Conservation (phyloP, 37 sponge, comb jelly and placozoan species). For the Spongilla lacustris region DNA sequence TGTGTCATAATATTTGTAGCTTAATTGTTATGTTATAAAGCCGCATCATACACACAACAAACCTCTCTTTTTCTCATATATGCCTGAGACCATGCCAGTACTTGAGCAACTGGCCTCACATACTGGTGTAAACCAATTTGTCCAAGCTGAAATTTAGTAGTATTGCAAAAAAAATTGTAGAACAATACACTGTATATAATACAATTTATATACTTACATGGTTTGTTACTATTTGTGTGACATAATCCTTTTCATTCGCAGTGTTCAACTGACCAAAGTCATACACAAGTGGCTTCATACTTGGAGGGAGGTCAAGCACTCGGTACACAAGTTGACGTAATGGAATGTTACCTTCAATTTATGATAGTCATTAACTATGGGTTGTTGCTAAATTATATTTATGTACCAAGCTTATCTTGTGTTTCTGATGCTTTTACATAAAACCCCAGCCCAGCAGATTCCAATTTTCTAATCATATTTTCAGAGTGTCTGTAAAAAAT, state of each 20-base stretch:
- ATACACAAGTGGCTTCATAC: slow-evolving; percentile 91
- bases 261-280: slow-evolving; percentile 92
- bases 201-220: slow-evolving; percentile 40
- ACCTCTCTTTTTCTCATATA: slow-evolving; percentile 82
- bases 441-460: slow-evolving; percentile 90
- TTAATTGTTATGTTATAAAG: no score
- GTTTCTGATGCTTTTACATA: slow-evolving; percentile 36
- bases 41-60: background rate
- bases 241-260: slow-evolving; percentile 71
- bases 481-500: slow-evolving; percentile 63
- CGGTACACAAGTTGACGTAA: slow-evolving; percentile 93
- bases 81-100: slow-evolving; percentile 70
- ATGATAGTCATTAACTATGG: background rate
- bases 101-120: slow-evolving; percentile 17
- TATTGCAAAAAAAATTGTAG: background rate
- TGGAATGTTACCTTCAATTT: slow-evolving; percentile 68
- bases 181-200: background rate
- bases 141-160: background rate
- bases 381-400: background rate
- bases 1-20: no score
- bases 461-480: slow-evolving; percentile 83
- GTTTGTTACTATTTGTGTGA: slow-evolving; percentile 73
- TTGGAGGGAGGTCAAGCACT: slow-evolving; percentile 89
- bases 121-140: background rate
- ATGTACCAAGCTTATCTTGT: slow-evolving; percentile 67